Conservation (phyloP, 2,113 vertebrate species). For the Pardalotus punctatus region DNA sequence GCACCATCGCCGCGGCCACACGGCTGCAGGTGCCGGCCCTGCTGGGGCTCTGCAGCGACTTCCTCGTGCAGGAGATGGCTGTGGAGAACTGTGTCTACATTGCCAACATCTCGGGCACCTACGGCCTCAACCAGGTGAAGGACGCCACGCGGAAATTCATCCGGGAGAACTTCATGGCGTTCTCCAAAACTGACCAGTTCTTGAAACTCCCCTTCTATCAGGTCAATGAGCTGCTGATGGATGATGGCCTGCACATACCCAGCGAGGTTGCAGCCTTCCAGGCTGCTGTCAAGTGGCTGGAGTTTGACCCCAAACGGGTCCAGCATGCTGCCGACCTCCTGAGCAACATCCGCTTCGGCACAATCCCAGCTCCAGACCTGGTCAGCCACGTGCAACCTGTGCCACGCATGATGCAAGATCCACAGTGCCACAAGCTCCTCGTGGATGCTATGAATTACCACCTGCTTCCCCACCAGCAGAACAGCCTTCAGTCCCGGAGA, state of each 20-base stretch:
- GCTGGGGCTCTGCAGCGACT: constrained; percentile 81
- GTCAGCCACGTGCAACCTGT: constrained; percentile 83
- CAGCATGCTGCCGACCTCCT: constrained; percentile 76
- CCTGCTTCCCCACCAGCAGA: constrained; percentile 84
- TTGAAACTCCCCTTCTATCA: constrained; percentile 81
- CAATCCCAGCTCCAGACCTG: constrained; percentile 81
- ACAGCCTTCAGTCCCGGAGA: constrained; percentile 79
- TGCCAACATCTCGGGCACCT: constrained; percentile 80
- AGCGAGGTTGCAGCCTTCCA: constrained; percentile 81
- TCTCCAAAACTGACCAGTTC: constrained; percentile 79
- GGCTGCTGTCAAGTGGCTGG: constrained; percentile 83
- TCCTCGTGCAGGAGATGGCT: constrained; percentile 79
- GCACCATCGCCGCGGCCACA: constrained; percentile 77
- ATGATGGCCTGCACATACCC: constrained; percentile 76
- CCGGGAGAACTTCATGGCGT: constrained; percentile 80
- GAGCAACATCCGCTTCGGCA: constrained; percentile 78
- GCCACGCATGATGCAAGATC: constrained; percentile 82
- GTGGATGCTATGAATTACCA: constrained; percentile 91
- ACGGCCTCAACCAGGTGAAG: constrained; percentile 71
- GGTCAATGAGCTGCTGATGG: constrained; percentile 80
- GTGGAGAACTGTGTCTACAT: constrained; percentile 83
- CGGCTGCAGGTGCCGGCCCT: constrained; percentile 78
- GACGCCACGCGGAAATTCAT: constrained; percentile 75
- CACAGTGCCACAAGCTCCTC: constrained; percentile 81
- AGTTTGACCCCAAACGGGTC: constrained; percentile 77